These are phyloP conservation scores for Halcyon malimbica DNA, from an alignment of 2,113 vertebrate genomes.

Conservation along the genomic window DNA sequence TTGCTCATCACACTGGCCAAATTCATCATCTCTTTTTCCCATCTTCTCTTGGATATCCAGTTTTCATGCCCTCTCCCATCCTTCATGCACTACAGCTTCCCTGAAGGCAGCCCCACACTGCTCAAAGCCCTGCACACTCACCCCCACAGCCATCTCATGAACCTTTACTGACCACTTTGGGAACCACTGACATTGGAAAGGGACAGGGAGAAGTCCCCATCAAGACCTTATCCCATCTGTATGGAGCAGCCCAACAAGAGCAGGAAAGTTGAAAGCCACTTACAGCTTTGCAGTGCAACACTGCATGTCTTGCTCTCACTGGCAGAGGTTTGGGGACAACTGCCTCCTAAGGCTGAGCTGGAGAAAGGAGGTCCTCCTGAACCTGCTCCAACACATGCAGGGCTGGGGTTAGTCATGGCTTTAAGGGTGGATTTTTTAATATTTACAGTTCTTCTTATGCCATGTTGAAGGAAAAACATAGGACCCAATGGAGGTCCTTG, in stretches of 20 bases:
- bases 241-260: neutral
- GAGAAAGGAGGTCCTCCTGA: neutral
- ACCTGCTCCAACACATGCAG: neutral
- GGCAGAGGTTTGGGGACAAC: neutral
- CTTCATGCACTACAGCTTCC: neutral
- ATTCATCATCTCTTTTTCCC: neutral
- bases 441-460: neutral
- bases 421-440: neutral
- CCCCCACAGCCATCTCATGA: fast-evolving
- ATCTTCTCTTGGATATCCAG: neutral
- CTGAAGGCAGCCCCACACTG: neutral
- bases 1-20: neutral
- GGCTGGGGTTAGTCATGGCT: neutral
- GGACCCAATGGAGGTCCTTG: neutral
- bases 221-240: neutral
- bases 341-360: neutral
- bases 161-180: neutral
- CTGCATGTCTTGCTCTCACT: fast-evolving
- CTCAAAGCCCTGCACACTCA: neutral
- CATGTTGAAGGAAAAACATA: neutral
- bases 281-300: fast-evolving
- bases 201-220: neutral
- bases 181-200: neutral
- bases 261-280: neutral
- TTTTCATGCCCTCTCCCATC: fast-evolving